Evolutionary conservation across 2,888 invertebrate genomes (phyloP).

Genomic region (Colletes collaris): DNA sequence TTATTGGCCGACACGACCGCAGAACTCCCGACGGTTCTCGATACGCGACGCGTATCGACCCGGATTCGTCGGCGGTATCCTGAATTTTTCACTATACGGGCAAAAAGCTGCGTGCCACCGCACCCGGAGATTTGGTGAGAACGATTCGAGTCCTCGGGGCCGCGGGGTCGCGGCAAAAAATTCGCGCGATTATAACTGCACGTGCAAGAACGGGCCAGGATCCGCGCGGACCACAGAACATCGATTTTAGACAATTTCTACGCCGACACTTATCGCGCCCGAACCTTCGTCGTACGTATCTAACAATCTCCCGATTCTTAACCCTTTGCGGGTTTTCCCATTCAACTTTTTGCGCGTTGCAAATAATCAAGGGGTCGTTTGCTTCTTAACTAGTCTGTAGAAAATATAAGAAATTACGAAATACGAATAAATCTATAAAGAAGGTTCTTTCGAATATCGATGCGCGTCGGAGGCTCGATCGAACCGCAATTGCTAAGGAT

Average conservation of each 20-base stretch:
- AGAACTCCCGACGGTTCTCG: conserved; percentile 64
- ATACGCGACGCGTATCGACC: conserved; percentile 47
- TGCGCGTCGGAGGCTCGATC: too few species aligned
- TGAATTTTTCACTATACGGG: conserved; percentile 49
- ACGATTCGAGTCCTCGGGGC: conserved; percentile 32
- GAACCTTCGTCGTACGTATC: too few species aligned
- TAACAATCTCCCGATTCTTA: too few species aligned
- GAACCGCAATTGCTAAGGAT: not conserved
- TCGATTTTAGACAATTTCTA: conserved; percentile 39
- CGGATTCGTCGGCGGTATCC: conserved; percentile 59
- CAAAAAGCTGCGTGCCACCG: conserved; percentile 51
- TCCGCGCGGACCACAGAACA: conserved; percentile 43
- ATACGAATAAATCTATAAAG: too few species aligned
- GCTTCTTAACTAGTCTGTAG: too few species aligned
- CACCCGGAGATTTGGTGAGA: conserved; percentile 46
- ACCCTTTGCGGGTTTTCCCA: too few species aligned
- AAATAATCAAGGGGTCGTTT: too few species aligned
- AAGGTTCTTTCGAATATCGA: too few species aligned
- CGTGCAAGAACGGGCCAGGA: conserved; percentile 29
- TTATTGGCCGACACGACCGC: conserved; percentile 76
- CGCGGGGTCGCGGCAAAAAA: conserved; percentile 36
- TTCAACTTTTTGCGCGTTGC: too few species aligned
- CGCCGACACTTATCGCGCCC: not conserved
- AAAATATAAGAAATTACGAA: too few species aligned
- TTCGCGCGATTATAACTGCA: conserved; percentile 54